Percentiles rank a stretch among this genome's conserved stretches.
These are phyloP conservation scores for Nephrotoma guestfalica DNA, from an alignment of 2,888 invertebrate species.

Conservation along the genomic window DNA sequence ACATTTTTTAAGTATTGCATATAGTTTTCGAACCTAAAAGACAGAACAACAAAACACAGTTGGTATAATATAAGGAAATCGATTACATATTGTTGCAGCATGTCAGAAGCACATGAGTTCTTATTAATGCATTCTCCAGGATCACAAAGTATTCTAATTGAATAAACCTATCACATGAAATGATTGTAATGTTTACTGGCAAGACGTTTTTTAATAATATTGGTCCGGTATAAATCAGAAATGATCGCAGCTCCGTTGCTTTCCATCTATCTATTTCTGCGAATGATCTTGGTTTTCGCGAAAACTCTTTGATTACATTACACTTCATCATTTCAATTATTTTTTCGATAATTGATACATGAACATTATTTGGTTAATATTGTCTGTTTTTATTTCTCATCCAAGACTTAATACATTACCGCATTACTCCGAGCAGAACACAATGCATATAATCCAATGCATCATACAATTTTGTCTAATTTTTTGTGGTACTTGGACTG, in stretches of 20 bases:
- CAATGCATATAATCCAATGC: too few species aligned
- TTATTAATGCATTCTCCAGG: too few species aligned
- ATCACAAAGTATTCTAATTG: slow-evolving; percentile 1
- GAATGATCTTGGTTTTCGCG: background rate
- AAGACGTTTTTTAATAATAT: background rate
- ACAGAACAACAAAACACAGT: too few species aligned
- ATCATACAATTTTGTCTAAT: too few species aligned
- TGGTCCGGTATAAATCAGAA: background rate
- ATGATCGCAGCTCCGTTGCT: background rate
- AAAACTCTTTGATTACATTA: background rate
- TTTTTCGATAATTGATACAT: background rate
- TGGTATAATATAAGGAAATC: too few species aligned
- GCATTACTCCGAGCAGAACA: slow-evolving; percentile 10
- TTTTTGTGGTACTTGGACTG: too few species aligned
- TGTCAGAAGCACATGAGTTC: too few species aligned
- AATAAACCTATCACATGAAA: background rate
- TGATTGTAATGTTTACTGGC: too few species aligned
- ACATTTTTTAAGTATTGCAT: too few species aligned
- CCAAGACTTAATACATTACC: background rate
- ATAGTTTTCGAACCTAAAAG: too few species aligned
- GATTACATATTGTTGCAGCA: too few species aligned
- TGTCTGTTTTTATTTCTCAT: background rate
- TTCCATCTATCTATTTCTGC: too few species aligned
- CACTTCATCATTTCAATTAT: background rate
- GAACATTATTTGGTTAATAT: background rate